Conservation (phyloP, 2,113 vertebrate species). For the Anhinga anhinga region DNA sequence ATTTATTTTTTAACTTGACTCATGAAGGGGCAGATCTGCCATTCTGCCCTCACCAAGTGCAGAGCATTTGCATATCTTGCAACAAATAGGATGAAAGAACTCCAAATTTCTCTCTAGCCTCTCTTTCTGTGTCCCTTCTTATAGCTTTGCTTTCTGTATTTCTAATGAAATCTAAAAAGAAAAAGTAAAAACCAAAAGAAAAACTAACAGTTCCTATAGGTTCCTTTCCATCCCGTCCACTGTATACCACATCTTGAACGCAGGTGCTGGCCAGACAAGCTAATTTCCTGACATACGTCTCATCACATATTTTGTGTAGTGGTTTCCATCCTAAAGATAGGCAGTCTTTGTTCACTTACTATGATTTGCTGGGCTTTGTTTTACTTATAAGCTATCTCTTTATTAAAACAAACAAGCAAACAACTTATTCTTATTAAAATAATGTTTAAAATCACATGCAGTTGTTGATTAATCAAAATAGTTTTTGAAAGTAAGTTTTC, state of each 20-base stretch:
- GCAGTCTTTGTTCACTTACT: background rate
- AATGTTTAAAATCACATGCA: background rate
- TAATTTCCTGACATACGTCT: background rate
- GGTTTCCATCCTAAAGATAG: background rate
- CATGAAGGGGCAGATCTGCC: background rate
- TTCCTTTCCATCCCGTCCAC: background rate
- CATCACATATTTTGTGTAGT: background rate
- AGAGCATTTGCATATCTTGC: background rate
- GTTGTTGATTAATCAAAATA: background rate
- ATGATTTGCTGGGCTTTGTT: background rate
- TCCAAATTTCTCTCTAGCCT: background rate
- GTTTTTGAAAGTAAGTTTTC: background rate
- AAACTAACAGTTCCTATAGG: fast-evolving
- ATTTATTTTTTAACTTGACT: background rate
- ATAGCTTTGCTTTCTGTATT: background rate
- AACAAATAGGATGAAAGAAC: background rate
- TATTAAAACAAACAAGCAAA: background rate
- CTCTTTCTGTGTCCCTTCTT: background rate
- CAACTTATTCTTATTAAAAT: background rate
- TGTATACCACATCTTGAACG: background rate
- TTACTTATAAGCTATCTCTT: background rate
- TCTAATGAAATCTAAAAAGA: background rate
- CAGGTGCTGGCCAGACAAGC: conserved; percentile 26
- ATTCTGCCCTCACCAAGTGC: background rate
- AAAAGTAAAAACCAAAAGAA: background rate